Base-by-base conservation (phyloP, 2,888 invertebrate species). In the Seira ritae region DNA sequence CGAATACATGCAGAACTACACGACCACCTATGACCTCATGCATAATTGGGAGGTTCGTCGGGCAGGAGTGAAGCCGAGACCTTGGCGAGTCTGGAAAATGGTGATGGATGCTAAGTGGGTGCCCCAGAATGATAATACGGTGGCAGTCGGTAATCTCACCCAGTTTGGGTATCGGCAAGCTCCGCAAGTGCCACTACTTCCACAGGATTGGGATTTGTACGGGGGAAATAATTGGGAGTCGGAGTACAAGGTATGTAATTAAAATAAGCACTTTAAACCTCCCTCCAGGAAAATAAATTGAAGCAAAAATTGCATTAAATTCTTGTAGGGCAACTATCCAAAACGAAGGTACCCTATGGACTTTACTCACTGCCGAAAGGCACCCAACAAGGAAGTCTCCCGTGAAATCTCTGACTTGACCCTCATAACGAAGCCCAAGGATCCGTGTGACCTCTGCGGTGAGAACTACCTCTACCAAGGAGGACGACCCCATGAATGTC, bases 171-270 rank as follows among this genome's bases (percentile, higher is more conserved):
- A 80, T 67, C 84, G 87, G 3, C 23, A 85, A 75, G 84, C 84
- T 31, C 87, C 85, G 8, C 85, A 85, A 60, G 73, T 86, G 15
- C 86, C 87, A 37, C 24, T 86, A 6, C 74, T 87, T 37, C 87
- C 88, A 23, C 86, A 86, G 19, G 88, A 88, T 67, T 86, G 87
- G 87, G 85, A 88, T n/a, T 66, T 85, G 1, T 88, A 88, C 67
- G 68, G 72, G 22, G 70, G 70, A 1, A 70, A 70, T 17, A 76
- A 85, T n/a, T 73, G 24, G 24, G 76, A 75, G 2, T 87, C 88
- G 0, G 82, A 80, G 37, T 84, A 87, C 60, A 31, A 68, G n/a
- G n/a, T n/a, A n/a, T n/a, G n/a, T n/a, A n/a, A n/a, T n/a, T n/a
- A n/a, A n/a, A n/a, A n/a, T 15, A n/a, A 31, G 0, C 31, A 55